Conservation (phyloP, 2,888 invertebrate species). For the Actias luna region DNA sequence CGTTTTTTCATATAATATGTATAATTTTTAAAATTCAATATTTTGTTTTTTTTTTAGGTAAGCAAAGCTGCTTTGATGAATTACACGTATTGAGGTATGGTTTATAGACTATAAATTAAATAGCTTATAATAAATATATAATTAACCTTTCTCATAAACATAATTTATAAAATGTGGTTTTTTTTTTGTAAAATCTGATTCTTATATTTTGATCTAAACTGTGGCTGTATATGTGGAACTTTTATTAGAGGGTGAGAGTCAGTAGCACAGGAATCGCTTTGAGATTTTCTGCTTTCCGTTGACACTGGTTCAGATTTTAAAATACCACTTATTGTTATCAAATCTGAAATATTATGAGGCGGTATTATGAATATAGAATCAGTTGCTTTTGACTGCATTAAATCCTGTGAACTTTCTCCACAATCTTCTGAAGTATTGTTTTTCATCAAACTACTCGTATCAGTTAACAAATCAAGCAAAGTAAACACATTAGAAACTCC, state of each 20-base stretch:
- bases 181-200: conserved; percentile 1
- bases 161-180: not conserved
- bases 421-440: not conserved
- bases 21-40: not conserved
- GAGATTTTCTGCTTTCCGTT: not conserved
- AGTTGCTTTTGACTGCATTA: not conserved
- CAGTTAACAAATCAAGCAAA: not conserved
- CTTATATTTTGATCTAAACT: conserved; percentile 9
- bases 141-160: not conserved
- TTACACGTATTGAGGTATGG: not conserved
- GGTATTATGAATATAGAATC: not conserved
- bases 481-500: not conserved
- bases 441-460: not conserved
- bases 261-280: not conserved
- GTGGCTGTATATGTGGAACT: not conserved
- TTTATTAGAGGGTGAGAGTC: not conserved
- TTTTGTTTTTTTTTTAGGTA: not conserved
- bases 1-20: not conserved
- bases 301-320: not conserved
- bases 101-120: not conserved
- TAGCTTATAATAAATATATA: not conserved
- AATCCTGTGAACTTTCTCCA: not conserved
- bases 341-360: not conserved
- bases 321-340: not conserved
- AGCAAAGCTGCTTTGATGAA: not conserved